Evolutionary conservation across 1,140 invertebrate genomes (phyloP).

Genomic region (Papilio aristodemus): DNA sequence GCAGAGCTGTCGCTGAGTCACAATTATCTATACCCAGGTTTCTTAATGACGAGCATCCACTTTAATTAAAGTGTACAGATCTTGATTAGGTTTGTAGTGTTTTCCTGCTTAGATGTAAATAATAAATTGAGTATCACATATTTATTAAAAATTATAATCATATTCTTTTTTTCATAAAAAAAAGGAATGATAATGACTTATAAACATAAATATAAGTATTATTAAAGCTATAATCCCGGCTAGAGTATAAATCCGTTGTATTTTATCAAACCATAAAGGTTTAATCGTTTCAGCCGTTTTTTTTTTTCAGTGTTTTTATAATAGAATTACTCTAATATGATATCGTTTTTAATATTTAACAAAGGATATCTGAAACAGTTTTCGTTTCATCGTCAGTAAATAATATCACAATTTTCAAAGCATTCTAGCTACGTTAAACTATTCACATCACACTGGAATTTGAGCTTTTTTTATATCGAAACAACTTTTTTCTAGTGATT

Average conservation of each 20-base stretch:
- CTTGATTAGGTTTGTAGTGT: too few relatives aligned
- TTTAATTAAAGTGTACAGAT: too few relatives aligned
- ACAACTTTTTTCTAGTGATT: neutral
- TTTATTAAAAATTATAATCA: too few relatives aligned
- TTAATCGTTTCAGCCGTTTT: neutral
- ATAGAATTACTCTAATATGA: neutral
- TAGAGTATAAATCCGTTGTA: neutral
- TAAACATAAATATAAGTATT: too few relatives aligned
- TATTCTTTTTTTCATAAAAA: too few relatives aligned
- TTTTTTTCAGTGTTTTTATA: neutral
- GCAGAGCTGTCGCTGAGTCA: too few relatives aligned
- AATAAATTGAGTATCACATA: too few relatives aligned
- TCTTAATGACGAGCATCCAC: too few relatives aligned
- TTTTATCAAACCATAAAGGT: constrained; percentile 17
- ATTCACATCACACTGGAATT: neutral
- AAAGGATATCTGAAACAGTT: neutral
- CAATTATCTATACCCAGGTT: too few relatives aligned
- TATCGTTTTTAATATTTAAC: neutral
- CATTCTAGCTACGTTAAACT: neutral
- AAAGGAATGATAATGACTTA: too few relatives aligned
- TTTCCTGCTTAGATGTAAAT: too few relatives aligned
- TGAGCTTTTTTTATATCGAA: neutral
- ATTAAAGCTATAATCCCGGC: neutral
- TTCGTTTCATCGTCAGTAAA: neutral
- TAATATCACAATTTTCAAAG: neutral